Evolutionary conservation across 2,113 vertebrate genomes (phyloP).

Genomic region (Meleagris gallopavo): DNA sequence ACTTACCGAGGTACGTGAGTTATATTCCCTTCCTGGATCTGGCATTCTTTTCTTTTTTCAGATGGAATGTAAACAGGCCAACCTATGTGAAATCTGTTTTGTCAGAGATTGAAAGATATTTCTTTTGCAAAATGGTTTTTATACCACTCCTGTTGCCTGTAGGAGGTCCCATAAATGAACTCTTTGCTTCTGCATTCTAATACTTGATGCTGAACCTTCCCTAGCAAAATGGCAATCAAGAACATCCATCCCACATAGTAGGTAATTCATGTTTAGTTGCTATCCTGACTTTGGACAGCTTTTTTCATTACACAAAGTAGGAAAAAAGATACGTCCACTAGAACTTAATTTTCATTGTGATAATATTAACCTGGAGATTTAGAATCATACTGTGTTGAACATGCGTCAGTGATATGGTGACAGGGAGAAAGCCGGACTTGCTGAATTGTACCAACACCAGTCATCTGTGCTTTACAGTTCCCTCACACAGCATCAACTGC

Average conservation of each 20-base stretch:
- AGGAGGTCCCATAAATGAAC: not conserved
- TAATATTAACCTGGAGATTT: not conserved
- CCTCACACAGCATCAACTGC: not conserved
- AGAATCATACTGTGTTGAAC: not conserved
- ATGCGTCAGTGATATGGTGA: not conserved
- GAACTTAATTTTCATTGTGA: not conserved
- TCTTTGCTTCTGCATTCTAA: not conserved
- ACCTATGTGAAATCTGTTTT: not conserved
- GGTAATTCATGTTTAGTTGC: not conserved
- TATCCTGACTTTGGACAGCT: not conserved
- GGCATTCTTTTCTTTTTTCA: not conserved
- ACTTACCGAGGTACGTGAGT: not conserved
- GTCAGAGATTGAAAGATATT: not conserved
- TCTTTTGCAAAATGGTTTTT: not conserved
- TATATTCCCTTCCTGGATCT: not conserved
- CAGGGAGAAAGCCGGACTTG: not conserved
- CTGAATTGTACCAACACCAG: conserved; percentile 10
- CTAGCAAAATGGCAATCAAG: not conserved
- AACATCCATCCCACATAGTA: not conserved
- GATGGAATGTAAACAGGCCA: not conserved
- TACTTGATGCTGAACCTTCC: not conserved
- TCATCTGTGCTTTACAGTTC: not conserved
- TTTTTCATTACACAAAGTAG: not conserved
- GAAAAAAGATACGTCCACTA: not conserved
- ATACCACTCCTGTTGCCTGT: not conserved